These are phyloP conservation scores for Lepidurus packardi DNA, from an alignment of 1,140 invertebrate genomes.

Conservation along the genomic window DNA sequence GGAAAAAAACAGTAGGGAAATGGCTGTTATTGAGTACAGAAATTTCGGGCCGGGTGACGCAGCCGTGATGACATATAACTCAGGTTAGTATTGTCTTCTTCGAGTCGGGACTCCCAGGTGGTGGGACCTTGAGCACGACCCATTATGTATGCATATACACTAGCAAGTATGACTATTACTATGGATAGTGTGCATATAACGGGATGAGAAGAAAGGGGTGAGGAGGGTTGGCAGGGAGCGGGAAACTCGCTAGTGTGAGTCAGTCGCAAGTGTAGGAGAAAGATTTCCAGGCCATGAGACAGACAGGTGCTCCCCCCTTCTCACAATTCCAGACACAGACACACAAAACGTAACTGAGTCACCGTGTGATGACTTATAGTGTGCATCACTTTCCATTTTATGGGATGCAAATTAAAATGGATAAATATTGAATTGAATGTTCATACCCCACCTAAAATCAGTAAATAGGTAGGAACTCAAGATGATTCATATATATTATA, in stretches of 20 bases:
- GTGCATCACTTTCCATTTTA: no score
- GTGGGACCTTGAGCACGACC: not conserved
- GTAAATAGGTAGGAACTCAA: no score
- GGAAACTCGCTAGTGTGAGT: not conserved
- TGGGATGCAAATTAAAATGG: no score
- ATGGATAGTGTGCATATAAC: not conserved
- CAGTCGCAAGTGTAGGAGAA: not conserved
- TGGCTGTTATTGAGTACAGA: not conserved
- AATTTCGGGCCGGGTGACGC: conserved; percentile 1
- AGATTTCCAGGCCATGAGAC: not conserved
- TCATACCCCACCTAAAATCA: no score
- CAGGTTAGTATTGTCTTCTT: no score
- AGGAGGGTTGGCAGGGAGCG: no score
- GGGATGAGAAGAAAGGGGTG: not conserved
- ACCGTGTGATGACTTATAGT: not conserved
- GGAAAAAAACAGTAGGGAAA: not conserved
- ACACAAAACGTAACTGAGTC: not conserved
- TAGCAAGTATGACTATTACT: conserved; percentile 6
- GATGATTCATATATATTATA: no score
- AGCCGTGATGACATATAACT: not conserved
- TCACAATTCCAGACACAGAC: not conserved
- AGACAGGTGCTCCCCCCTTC: not conserved
- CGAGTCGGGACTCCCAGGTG: not conserved
- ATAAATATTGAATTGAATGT: no score
- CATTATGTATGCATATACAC: not conserved